Conservation (phyloP, 2,797 vertebrate species). For the Tenualosa ilisha region DNA sequence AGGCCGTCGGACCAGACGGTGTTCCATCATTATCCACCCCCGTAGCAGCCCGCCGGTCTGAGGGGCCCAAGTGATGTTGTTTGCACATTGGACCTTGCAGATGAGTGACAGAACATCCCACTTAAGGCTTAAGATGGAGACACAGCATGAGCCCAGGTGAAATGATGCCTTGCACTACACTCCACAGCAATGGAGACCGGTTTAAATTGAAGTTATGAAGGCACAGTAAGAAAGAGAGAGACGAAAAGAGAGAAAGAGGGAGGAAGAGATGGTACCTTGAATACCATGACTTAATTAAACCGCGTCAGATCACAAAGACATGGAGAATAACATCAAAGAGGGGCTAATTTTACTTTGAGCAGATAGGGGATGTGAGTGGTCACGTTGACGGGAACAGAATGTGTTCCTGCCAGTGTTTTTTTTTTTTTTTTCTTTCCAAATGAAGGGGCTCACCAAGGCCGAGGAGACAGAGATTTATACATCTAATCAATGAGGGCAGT, state of each 20-base stretch:
- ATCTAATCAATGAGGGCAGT: slow-evolving; percentile 33
- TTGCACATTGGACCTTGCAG: background rate
- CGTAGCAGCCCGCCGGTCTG: background rate
- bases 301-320: slow-evolving; percentile 53
- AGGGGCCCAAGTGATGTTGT: background rate
- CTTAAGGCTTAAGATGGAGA: background rate
- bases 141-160: background rate
- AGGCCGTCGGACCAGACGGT: background rate
- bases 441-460: slow-evolving; percentile 36
- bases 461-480: slow-evolving; percentile 27
- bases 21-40: background rate
- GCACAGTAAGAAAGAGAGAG: background rate
- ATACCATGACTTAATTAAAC: slow-evolving; percentile 61
- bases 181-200: background rate
- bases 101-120: slow-evolving; percentile 8
- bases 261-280: slow-evolving; percentile 51
- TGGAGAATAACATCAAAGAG: slow-evolving; percentile 58
- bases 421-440: background rate
- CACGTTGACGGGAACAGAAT: background rate
- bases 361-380: slow-evolving; percentile 21
- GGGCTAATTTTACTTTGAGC: slow-evolving; percentile 53
- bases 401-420: background rate
- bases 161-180: background rate
- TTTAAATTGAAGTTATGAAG: background rate
- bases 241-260: background rate